phyloP scores from a whole-genome alignment of 2,888 invertebrate genomes.

The Blastobasis lacticolella region DNA sequence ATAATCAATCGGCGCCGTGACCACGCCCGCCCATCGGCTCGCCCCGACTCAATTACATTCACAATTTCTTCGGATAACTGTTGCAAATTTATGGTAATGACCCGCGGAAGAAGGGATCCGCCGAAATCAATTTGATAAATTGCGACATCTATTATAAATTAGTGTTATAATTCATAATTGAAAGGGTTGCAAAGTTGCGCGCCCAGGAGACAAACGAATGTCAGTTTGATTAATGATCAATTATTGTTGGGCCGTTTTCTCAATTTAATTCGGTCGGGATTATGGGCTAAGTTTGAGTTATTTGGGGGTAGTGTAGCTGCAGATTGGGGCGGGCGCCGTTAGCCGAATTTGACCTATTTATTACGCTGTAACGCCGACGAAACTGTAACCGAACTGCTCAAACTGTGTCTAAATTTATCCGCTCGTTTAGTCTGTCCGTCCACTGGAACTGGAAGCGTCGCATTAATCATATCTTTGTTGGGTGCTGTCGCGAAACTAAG shows the following conservation, averaged over 20 bases:
- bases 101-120: slow-evolving; percentile 49
- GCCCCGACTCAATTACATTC: slow-evolving; percentile 55
- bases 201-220: slow-evolving; percentile 62
- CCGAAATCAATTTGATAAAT: slow-evolving; percentile 69
- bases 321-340: too few species aligned
- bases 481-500: too few species aligned
- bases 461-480: too few species aligned
- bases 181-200: slow-evolving; percentile 60
- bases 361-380: too few species aligned
- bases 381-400: too few species aligned
- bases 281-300: slow-evolving; percentile 11
- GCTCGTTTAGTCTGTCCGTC: too few species aligned
- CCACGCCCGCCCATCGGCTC: slow-evolving; percentile 20
- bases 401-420: too few species aligned
- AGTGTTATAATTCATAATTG: slow-evolving; percentile 70
- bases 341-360: too few species aligned
- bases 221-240: slow-evolving; percentile 64
- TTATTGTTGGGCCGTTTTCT: slow-evolving; percentile 64
- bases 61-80: slow-evolving; percentile 60
- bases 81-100: slow-evolving; percentile 63
- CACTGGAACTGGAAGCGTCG: too few species aligned
- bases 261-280: slow-evolving; percentile 29
- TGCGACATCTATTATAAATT: slow-evolving; percentile 67
- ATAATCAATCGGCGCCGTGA: slow-evolving; percentile 21
- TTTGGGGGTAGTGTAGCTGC: neutral